Percentiles rank a stretch among this genome's conserved stretches.
These are phyloP conservation scores for Drosophila setosimentum DNA, from an alignment of 2,888 invertebrate genomes.

Conservation along the genomic window DNA sequence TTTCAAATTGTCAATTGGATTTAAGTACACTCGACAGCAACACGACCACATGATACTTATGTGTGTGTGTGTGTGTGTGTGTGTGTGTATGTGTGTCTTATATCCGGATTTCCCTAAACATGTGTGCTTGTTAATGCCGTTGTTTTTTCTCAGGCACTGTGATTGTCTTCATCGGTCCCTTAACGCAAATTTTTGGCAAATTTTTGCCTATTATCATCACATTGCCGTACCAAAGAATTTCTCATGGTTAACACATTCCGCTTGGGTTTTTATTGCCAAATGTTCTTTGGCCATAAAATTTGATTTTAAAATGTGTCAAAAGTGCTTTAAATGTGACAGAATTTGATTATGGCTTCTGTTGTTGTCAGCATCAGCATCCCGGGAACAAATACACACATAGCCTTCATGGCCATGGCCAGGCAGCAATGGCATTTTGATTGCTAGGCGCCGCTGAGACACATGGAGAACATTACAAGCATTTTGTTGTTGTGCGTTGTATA, in stretches of 20 bases:
- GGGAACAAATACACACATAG: conserved; percentile 5
- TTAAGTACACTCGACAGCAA: conserved; percentile 73
- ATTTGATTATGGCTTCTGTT: conserved; percentile 62
- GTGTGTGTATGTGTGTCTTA: conserved; percentile 1
- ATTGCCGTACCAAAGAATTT: conserved; percentile 12
- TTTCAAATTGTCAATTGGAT: conserved; percentile 80
- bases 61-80: not conserved
- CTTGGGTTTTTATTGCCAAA: conserved; percentile 53
- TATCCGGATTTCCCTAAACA: conserved; percentile 30
- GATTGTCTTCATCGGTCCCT: conserved; percentile 70
- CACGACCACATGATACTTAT: conserved; percentile 40
- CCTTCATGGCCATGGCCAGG: conserved; percentile 8
- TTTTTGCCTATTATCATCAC: conserved; percentile 64
- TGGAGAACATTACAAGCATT: conserved; percentile 46
- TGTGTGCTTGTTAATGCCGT: conserved; percentile 29
- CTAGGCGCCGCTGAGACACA: conserved; percentile 58
- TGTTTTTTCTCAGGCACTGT: conserved; percentile 14
- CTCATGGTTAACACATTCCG: conserved; percentile 17
- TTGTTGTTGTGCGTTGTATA: conserved; percentile 13
- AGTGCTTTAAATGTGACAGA: conserved; percentile 74
- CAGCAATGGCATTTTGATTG: conserved; percentile 64
- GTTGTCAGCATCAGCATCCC: conserved; percentile 27
- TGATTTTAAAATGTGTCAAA: conserved; percentile 78
- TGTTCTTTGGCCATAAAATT: conserved; percentile 67
- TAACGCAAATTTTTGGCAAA: conserved; percentile 66